Base-by-base conservation (phyloP, 2,113 vertebrate genomes). In the Triplophysa dalaica region DNA sequence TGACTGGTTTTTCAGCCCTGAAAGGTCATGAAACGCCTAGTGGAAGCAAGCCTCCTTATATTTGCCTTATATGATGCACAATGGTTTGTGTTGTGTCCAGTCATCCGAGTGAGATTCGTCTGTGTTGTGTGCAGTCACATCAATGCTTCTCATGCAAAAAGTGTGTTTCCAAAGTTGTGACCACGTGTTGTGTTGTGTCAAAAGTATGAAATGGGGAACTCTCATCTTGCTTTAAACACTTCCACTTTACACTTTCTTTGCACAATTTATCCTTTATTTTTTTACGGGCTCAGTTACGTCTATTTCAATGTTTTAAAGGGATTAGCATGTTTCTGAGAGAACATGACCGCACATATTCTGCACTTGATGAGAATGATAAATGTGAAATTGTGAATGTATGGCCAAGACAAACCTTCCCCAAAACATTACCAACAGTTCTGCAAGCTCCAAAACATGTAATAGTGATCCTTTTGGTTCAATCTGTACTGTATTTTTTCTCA, bases 1-100 rank as follows among this genome's bases (percentile, higher is more conserved):
- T 22, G 68, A 82, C 74, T 77, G 62, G 62, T 74, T 82, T 70
- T 56, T 66, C 72, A 80, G 74, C 62, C 75, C 82, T 84, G 61
- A 82, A 80, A 92, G 91, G 92, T 94, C 92, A 91, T 91, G 93
- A 94, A 93, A 94, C 82, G 91, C 92, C 93, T 93, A 89, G 91
- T 94, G 92, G 86, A 85, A 88, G 87, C 88, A 86, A 89, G 93
- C 94, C 95, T 95, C 91, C 92, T 93, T 96, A 93, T 95, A 94
- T 90, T 92, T 96, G 98, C 98, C 98, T 99, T 98, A 98, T 92
- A 89, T 61, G 90, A 92, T 90, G 95, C 96, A 96, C 95, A 95
- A 93, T 90, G 90, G 91, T 94, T 92, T 91, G 92, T 95, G 93
- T 90, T 82, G 84, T 93, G 93, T 94, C 92, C 58, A 92, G 93